Conservation (phyloP, 2,113 vertebrate species). For the Corapipo altera region DNA sequence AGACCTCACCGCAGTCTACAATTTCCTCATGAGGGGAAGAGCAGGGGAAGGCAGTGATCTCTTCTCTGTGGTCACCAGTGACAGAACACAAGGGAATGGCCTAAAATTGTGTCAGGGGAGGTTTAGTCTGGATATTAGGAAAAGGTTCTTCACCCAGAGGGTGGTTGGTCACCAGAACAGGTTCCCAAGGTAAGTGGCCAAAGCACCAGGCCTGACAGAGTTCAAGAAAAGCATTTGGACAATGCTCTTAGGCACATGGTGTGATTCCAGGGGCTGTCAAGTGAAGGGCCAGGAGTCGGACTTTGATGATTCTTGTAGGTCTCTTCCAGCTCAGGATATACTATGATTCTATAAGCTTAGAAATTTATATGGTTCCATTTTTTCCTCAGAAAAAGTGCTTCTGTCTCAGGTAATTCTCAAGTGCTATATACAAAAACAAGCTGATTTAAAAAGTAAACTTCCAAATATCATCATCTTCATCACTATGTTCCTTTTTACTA, state of each 20-base stretch:
- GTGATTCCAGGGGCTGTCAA: background rate
- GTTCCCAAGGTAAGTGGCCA: background rate
- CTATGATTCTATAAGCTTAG: background rate
- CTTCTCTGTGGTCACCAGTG: background rate
- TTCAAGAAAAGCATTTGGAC: background rate
- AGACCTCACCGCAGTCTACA: background rate
- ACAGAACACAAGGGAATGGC: background rate
- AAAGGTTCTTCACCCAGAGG: background rate
- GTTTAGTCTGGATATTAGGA: background rate
- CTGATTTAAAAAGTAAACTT: background rate
- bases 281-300: background rate
- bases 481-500: background rate
- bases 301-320: background rate
- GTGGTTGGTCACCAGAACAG: background rate
- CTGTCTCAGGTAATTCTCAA: background rate
- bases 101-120: background rate
- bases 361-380: background rate
- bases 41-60: background rate
- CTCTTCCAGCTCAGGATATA: background rate
- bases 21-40: background rate
- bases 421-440: background rate
- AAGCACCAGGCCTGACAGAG: background rate
- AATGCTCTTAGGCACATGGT: background rate
- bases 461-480: background rate
- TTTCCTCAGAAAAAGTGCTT: background rate